Percentiles rank a stretch among this genome's conserved stretches.
phyloP scores from a whole-genome alignment of 2,113 vertebrate species.

The Coreoperca whiteheadi region DNA sequence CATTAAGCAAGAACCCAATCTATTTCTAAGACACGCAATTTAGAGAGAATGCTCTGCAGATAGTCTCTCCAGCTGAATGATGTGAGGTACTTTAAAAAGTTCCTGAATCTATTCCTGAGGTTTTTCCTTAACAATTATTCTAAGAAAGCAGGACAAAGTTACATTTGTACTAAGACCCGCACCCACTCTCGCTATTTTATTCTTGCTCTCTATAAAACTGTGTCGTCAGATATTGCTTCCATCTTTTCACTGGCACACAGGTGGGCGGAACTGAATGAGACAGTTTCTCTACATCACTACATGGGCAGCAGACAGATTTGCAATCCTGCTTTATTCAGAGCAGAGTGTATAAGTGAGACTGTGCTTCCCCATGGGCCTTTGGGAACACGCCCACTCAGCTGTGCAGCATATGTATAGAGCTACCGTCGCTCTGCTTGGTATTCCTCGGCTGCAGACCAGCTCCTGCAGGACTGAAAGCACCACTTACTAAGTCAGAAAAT shows the following conservation, averaged over 20 bases:
- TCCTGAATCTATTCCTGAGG: conserved; percentile 16
- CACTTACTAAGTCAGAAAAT: conserved; percentile 21
- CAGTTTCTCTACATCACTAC: conserved; percentile 42
- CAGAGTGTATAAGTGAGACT: conserved; percentile 55
- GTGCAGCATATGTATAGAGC: conserved; percentile 55
- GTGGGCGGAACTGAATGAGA: conserved; percentile 48
- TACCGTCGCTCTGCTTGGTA: conserved; percentile 28
- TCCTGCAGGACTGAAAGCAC: conserved; percentile 26
- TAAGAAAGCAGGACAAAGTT: conserved; percentile 1
- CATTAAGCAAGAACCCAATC: conserved; percentile 56
- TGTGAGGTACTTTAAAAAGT: conserved; percentile 29
- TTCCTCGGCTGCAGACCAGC: conserved; percentile 41
- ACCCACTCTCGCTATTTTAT: background rate
- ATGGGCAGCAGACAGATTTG: conserved; percentile 63
- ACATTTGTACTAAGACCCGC: background rate
- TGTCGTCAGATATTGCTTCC: conserved; percentile 38
- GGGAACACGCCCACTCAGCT: conserved; percentile 64
- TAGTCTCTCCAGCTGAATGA: conserved; percentile 36
- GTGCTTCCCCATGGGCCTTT: conserved; percentile 51
- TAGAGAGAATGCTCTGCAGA: conserved; percentile 22
- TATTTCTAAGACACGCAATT: conserved; percentile 44
- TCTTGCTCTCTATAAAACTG: conserved; percentile 21
- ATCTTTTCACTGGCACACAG: conserved; percentile 35
- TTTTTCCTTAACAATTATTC: conserved; percentile 21
- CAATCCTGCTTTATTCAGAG: conserved; percentile 50